Evolutionary conservation across 2,797 vertebrate species (phyloP).

Genomic region (Leptodactylus fallax): DNA sequence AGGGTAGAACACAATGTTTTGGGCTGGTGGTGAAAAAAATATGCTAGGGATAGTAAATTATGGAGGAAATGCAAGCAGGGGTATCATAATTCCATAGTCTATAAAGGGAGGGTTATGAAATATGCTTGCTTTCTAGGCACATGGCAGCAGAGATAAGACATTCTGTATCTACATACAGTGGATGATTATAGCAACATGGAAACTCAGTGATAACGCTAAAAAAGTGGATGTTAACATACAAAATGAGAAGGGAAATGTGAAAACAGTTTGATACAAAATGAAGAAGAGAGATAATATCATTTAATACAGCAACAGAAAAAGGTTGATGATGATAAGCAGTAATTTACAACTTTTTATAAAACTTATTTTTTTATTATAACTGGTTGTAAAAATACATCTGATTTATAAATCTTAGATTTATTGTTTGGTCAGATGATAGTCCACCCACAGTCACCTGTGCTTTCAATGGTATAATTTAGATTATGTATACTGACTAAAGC

Average conservation of each 20-base stretch:
- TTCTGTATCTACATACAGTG: conserved; percentile 47
- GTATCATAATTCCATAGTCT: conserved; percentile 51
- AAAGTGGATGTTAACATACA: conserved; percentile 25
- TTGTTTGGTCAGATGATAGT: neutral
- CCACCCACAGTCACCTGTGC: neutral
- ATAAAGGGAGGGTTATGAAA: conserved; percentile 46
- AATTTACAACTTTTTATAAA: conserved; percentile 4
- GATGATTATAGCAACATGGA: conserved; percentile 39
- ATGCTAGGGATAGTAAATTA: conserved; percentile 40
- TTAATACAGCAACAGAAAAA: neutral
- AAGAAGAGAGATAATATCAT: conserved; percentile 20
- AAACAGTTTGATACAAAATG: conserved; percentile 29
- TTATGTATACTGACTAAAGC: neutral
- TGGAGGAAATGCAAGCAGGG: conserved; percentile 36
- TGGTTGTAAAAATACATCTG: neutral
- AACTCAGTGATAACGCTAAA: conserved; percentile 33
- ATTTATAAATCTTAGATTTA: neutral
- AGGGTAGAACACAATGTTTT: conserved; percentile 46
- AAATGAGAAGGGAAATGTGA: conserved; percentile 14
- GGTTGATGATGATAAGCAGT: neutral
- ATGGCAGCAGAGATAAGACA: conserved; percentile 54
- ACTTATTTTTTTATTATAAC: neutral
- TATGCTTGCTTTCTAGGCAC: conserved; percentile 37
- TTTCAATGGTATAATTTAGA: neutral
- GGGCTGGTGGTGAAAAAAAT: conserved; percentile 51